Base-by-base conservation (phyloP, 2,888 invertebrate species). In the Troides oblongomaculatus region DNA sequence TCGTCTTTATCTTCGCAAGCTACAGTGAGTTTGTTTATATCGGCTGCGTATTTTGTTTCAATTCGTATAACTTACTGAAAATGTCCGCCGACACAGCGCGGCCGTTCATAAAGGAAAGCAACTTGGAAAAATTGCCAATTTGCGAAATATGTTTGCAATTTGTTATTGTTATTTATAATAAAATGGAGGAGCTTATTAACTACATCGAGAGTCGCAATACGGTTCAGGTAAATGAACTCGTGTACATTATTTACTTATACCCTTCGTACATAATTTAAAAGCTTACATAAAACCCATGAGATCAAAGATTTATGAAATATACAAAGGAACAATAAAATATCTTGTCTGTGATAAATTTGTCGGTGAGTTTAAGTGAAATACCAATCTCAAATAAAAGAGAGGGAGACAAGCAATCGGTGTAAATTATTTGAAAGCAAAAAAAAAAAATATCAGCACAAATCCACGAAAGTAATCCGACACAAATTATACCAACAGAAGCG, bases 91-190 rank as follows among this genome's bases (percentile, higher is more conserved):
- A 56, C n/a, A 53, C n/a, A 53, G 18, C 57, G 56, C 25, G n/a
- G 17, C 14, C 61, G 18, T 36, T 53, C 46, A 30, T n/a, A 64
- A 6, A 8, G 5, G 46, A 69, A 57, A 62, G 57, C 25, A 64
- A 61, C 23, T 6, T 36, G 14, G 64, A 65, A 21, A 58, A 62
- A 69, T 62, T 46, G 65, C 62, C 65, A 62, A 66, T 69, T 62
- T 69, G 62, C 25, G 43, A 66, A 69, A 69, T 69, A 25, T 69
- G 69, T 57, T 30, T 64, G 64, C 60, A 57, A 64, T 64, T 60
- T 69, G 46, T 64, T 69, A 56, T 50, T 50, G 60, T 64, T 68
- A 60, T 68, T 69, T 65, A 62, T 43, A 56, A 57, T 39, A 46
- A 46, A 5, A 23, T 12, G 53, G 23, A 50, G n/a, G 50, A 65